Evolutionary conservation across 2,888 invertebrate genomes (phyloP).

Genomic region (Pachymerium ferrugineum): DNA sequence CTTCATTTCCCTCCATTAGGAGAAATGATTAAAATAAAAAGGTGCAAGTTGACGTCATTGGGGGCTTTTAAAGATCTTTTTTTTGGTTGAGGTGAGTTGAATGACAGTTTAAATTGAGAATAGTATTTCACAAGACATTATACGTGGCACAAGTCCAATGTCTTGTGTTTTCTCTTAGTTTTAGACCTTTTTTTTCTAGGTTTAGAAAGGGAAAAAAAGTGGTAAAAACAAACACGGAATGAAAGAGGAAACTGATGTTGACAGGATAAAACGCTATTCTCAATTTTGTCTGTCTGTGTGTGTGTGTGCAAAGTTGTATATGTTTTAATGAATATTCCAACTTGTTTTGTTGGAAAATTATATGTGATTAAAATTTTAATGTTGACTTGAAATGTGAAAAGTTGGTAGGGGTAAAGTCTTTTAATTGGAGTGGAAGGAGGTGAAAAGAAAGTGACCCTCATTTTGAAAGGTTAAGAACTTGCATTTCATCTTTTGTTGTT

Average conservation of each 20-base stretch:
- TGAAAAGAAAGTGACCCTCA: too few relatives aligned
- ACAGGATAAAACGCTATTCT: constrained; percentile 5
- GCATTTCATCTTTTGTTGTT: too few relatives aligned
- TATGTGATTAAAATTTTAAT: too few relatives aligned
- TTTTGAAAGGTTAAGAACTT: too few relatives aligned
- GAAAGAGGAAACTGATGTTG: neutral
- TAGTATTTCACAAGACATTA: neutral
- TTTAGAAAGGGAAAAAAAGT: neutral
- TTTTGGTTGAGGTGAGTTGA: neutral
- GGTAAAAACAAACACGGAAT: neutral
- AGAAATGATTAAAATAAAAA: neutral
- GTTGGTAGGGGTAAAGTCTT: too few relatives aligned
- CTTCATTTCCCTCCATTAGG: neutral
- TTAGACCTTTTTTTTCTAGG: neutral
- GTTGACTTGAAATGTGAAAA: too few relatives aligned
- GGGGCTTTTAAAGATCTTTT: too few relatives aligned
- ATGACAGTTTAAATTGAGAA: neutral
- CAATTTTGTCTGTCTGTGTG: too few relatives aligned
- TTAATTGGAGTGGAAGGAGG: too few relatives aligned
- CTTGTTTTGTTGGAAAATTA: too few relatives aligned
- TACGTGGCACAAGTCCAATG: neutral
- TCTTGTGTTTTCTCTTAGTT: neutral
- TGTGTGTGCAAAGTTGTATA: too few relatives aligned
- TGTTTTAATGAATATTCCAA: too few relatives aligned
- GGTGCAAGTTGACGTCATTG: neutral